Conservation (phyloP, 2,888 invertebrate genomes). For the Onthophagus sagittarius region DNA sequence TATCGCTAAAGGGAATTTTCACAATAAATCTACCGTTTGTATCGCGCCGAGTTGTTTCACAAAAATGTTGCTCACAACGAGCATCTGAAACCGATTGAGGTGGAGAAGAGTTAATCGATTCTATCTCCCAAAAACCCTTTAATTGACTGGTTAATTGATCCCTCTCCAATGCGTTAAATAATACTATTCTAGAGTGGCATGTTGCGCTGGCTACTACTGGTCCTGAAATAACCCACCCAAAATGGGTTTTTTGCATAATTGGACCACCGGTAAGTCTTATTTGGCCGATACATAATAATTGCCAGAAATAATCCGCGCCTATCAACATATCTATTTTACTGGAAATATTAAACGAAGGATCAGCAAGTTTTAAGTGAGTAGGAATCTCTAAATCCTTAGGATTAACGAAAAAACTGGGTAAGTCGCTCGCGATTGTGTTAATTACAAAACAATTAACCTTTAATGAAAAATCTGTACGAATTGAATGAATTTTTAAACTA, state of each 20-base stretch:
- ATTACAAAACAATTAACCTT: neutral
- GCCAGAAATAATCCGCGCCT: slow-evolving; percentile 3
- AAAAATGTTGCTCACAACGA: too few relatives aligned
- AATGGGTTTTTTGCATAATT: neutral
- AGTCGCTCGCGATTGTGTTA: neutral
- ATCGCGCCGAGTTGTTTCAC: too few relatives aligned
- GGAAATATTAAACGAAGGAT: neutral
- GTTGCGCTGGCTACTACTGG: too few relatives aligned
- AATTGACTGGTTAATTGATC: too few relatives aligned
- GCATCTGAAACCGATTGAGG: too few relatives aligned
- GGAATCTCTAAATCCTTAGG: neutral
- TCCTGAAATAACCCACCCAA: slow-evolving; percentile 13
- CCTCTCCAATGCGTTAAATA: too few relatives aligned
- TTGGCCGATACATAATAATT: neutral
- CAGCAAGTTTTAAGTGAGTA: neutral
- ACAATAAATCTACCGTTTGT: too few relatives aligned
- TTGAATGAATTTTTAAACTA: neutral
- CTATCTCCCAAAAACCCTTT: too few relatives aligned
- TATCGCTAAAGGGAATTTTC: too few relatives aligned
- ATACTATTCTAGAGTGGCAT: too few relatives aligned
- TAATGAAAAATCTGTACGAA: neutral
- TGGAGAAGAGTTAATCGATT: too few relatives aligned
- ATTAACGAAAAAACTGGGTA: neutral
- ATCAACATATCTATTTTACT: neutral
- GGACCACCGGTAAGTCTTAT: neutral